Conservation (phyloP, 2,113 vertebrate species). For the Hyaena hyaena region DNA sequence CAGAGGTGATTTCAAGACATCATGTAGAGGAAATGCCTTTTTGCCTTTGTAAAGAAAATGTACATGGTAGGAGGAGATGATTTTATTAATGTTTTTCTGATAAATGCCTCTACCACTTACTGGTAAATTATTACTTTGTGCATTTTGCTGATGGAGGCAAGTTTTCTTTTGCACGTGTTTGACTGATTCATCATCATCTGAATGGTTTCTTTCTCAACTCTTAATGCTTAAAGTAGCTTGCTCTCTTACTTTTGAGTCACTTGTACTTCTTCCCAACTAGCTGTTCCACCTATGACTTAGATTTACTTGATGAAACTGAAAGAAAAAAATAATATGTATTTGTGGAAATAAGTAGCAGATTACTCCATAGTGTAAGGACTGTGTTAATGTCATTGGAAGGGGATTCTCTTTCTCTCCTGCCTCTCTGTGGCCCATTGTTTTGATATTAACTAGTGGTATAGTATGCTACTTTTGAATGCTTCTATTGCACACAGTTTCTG, state of each 20-base stretch:
- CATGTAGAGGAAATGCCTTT: slow-evolving; percentile 40
- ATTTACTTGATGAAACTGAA: neutral
- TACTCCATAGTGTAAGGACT: neutral
- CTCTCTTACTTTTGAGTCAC: neutral
- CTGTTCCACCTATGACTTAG: neutral
- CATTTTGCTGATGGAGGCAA: slow-evolving; percentile 48
- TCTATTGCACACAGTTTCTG: neutral
- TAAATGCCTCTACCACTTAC: slow-evolving; percentile 52
- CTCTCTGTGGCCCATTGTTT: neutral
- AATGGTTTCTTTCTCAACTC: neutral
- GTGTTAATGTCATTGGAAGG: neutral
- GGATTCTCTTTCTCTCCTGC: neutral
- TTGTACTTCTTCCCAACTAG: neutral
- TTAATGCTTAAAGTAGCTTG: neutral
- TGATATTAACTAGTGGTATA: neutral
- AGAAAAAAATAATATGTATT: neutral
- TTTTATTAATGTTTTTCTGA: slow-evolving; percentile 64
- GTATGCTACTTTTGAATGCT: neutral
- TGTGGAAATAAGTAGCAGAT: neutral
- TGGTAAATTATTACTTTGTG: slow-evolving; percentile 72
- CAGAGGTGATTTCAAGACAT: slow-evolving; percentile 17
- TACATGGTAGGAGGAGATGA: neutral
- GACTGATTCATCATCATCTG: neutral
- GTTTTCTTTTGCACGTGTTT: slow-evolving; percentile 21
- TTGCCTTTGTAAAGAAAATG: slow-evolving; percentile 1